These are phyloP conservation scores for Panorpa germanica DNA, from an alignment of 2,888 invertebrate species.

Conservation along the genomic window DNA sequence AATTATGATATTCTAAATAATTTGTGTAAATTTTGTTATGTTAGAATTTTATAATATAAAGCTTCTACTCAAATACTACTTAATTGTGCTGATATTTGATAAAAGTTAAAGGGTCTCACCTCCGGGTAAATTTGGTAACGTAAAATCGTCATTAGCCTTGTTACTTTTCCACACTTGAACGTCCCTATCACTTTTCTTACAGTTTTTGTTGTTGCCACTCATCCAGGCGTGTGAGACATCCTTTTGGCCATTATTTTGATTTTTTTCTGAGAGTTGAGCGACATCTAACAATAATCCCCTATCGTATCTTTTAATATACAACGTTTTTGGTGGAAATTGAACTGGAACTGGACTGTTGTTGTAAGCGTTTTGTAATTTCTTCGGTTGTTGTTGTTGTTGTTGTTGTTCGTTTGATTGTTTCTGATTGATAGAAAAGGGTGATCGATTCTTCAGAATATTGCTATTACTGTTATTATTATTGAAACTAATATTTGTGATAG, in stretches of 20 bases:
- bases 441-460: conserved; percentile 8
- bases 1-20: no score
- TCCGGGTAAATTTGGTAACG: conserved; percentile 13
- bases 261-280: no score
- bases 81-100: neutral
- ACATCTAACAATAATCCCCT: conserved; percentile 10
- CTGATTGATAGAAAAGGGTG: neutral
- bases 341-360: conserved; percentile 12
- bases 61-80: no score
- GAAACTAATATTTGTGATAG: conserved; percentile 10
- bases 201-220: conserved; percentile 10
- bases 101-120: neutral
- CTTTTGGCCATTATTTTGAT: no score
- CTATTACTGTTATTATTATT: conserved; percentile 7
- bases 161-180: conserved; percentile 13
- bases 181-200: conserved; percentile 10
- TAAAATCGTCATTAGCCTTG: conserved; percentile 11
- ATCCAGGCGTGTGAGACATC: no score
- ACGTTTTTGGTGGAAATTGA: conserved; percentile 12
- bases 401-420: conserved; percentile 1
- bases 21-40: no score
- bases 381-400: neutral
- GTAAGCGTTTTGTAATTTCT: conserved; percentile 6
- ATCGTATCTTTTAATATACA: conserved; percentile 8
- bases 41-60: no score